Base-by-base conservation (phyloP, 2,888 invertebrate genomes). In the Imbricaverruca yamaguchii region DNA sequence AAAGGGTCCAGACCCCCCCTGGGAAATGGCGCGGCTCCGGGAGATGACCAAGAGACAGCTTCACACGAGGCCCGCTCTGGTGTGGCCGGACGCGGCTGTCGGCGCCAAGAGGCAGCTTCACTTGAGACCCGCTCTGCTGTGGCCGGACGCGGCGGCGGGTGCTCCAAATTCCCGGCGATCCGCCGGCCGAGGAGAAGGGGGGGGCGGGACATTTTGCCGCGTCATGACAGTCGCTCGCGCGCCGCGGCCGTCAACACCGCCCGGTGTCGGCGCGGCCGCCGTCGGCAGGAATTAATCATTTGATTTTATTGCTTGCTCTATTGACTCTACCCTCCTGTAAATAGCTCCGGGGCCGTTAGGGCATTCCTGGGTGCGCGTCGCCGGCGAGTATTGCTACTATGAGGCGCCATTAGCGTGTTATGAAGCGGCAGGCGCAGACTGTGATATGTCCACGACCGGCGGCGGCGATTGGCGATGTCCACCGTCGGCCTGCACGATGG, bases 241-340 rank as follows among this genome's bases (percentile, higher is more conserved):
- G 59, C 23, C 65, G 12, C 23, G 23, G 18, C 65, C 23, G 65
- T 65, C 65, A 65, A 65, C 65, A 23, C 23, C n/a, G n/a, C 23
- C 65, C 23, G n/a, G 21, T 65, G 65, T 65, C 65, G 61, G 65
- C 65, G n/a, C 65, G 8, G 23, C 11, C 12, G 15, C 59, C 59
- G 12, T 1, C 59, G 12, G 55, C 74, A 55, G 55, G 53, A 74
- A 74, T 74, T 74, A 74, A 74, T 74, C 74, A 74, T 74, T 74
- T 23, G 74, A 74, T 55, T 74, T 74, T 55, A 55, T 74, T 18
- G 74, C 74, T 21, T 74, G 74, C 74, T 74, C 74, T 74, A 74
- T 55, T 74, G 74, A 74, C 74, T 74, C 74, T 53, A 9, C 9
- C 10, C 74, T 11, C 21, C 74, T 21, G 12, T 74, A 74, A 74